Evolutionary conservation across 2,113 vertebrate genomes (phyloP), one percentile per base, ranked within the genome.

Genomic region (Centropus unirufus): DNA sequence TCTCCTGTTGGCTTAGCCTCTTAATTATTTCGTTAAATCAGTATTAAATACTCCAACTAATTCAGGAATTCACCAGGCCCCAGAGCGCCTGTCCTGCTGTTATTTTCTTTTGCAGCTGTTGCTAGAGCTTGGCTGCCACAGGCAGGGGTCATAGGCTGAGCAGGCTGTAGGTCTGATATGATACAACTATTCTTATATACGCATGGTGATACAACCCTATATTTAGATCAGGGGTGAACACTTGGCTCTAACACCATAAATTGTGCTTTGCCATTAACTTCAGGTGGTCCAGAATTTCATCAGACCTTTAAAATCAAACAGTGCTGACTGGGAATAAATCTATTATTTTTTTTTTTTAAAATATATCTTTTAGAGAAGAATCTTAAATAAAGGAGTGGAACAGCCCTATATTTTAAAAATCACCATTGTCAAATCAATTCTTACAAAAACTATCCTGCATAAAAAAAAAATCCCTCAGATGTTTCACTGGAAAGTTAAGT

Each of bases 1-100:
- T 58, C 24, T 40, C 49, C 40, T 36, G 8, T 40, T 21, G 3
- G 15, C 16, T 77, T 46, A 36, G 13, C 9, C 0, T 0, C 20
- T 40, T 51, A 27, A 42, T 32, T 51, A 30, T 81, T 89, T 78
- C 75, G 29, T 54, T 68, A 87, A 73, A 76, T 21, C 19, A 49
- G 4, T 77, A 18, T 77, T 22, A 74, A 92, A 70, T 12, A 29
- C 30, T 66, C 11, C 26, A 58, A 4, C 6, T 66, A 51, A 49
- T 39, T 81, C 13, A 42, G 40, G 12, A 70, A 66, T 36, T 67
- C 30, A 46, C 76, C 89, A 42, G 18, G 14, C 6, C 21, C 2
- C 23, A 44, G 54, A 13, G 20, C 66, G 36, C 29, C 55, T 70
- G 51, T 42, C 24, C 59, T 73, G n/a, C 27, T 69, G 8, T 26